Percentiles rank a stretch among this genome's conserved stretches.
These are phyloP conservation scores for Morpho helenor DNA, from an alignment of 2,888 invertebrate species.

Conservation along the genomic window DNA sequence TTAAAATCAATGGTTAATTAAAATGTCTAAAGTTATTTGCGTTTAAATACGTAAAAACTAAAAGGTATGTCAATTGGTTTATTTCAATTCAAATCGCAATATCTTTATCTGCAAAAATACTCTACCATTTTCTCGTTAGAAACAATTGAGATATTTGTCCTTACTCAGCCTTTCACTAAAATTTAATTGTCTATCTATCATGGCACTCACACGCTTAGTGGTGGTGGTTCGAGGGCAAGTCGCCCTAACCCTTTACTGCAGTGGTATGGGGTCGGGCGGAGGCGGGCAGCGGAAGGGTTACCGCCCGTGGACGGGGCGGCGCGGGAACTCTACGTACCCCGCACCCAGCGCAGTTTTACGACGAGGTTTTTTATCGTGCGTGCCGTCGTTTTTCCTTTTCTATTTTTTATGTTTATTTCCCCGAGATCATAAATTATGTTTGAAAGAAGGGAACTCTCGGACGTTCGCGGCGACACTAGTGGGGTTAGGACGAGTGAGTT, in stretches of 20 bases:
- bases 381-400: slow-evolving; percentile 79
- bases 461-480: slow-evolving; percentile 73
- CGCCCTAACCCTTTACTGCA: slow-evolving; percentile 71
- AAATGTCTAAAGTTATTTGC: too few relatives aligned
- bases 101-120: too few relatives aligned
- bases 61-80: too few relatives aligned
- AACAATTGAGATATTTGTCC: not conserved
- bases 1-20: too few relatives aligned
- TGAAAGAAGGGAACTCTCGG: slow-evolving; percentile 79
- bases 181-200: slow-evolving; percentile 1
- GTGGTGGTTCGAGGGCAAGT: slow-evolving; percentile 50
- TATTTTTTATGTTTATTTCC: slow-evolving; percentile 81
- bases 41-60: too few relatives aligned
- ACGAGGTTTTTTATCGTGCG: slow-evolving; percentile 79
- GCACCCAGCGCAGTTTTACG: slow-evolving; percentile 68
- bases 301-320: slow-evolving; percentile 59
- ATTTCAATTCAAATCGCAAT: too few relatives aligned
- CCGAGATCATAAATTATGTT: slow-evolving; percentile 80
- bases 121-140: too few relatives aligned
- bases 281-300: slow-evolving; percentile 74
- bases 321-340: slow-evolving; percentile 41
- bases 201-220: slow-evolving; percentile 5
- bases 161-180: slow-evolving; percentile 5
- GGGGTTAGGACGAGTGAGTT: slow-evolving; percentile 69
- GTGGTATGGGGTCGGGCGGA: slow-evolving; percentile 53